A percentile compares a stretch with the other conserved stretches of the same genome.
Conservation (phyloP, 2,113 vertebrate species). For the Anhinga anhinga region DNA sequence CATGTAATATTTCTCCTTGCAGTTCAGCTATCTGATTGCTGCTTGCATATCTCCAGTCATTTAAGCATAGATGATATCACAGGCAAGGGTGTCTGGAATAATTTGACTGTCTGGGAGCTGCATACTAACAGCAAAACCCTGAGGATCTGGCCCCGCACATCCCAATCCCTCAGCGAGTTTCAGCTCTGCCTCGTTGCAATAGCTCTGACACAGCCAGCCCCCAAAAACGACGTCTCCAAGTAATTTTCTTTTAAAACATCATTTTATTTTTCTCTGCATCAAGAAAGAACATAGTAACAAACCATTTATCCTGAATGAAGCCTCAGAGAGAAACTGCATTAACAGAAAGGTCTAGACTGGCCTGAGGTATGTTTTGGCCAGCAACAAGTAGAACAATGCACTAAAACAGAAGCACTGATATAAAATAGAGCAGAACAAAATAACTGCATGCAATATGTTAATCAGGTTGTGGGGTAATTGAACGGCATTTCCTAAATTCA, state of each 20-base stretch:
- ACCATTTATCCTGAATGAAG: background rate
- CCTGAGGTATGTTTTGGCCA: constrained; percentile 11
- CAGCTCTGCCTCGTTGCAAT: background rate
- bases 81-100: constrained; percentile 29
- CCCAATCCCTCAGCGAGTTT: background rate
- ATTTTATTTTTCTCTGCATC: background rate
- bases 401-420: background rate
- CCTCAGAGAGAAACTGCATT: constrained; percentile 1
- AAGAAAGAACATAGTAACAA: background rate
- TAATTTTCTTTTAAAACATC: background rate
- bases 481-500: constrained; percentile 32
- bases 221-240: background rate
- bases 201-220: background rate
- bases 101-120: constrained; percentile 10
- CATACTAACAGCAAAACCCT: background rate
- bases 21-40: constrained; percentile 40
- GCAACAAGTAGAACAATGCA: constrained; percentile 7
- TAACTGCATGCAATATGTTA: background rate
- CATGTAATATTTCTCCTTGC: constrained; percentile 8
- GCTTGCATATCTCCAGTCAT: constrained; percentile 22
- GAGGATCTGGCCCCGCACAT: background rate
- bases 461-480: constrained; percentile 29
- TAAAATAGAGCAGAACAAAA: constrained; percentile 25
- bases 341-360: constrained; percentile 38
- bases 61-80: constrained; percentile 24